Percentiles rank a stretch among this genome's conserved stretches.
Conservation (phyloP, 2,797 vertebrate species). For the Gallinago stenura region DNA sequence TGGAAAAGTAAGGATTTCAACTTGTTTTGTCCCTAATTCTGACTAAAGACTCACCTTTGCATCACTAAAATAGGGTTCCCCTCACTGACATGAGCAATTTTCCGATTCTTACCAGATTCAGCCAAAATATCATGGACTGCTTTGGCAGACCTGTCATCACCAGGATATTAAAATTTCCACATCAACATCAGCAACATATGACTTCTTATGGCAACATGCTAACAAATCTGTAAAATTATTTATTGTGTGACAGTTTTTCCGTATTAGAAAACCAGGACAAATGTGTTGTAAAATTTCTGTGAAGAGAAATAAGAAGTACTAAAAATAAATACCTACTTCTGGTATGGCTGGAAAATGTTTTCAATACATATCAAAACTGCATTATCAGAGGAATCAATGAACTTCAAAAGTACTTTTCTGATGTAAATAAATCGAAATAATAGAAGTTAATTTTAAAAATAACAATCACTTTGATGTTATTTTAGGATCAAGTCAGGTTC, state of each 20-base stretch:
- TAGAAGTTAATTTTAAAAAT: not conserved
- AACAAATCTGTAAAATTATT: not conserved
- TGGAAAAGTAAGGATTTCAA: not conserved
- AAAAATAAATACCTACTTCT: constrained; percentile 20
- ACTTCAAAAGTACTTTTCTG: not conserved
- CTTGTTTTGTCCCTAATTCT: not conserved
- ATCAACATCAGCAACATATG: not conserved
- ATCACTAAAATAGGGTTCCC: not conserved
- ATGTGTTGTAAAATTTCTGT: not conserved
- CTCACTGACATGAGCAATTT: not conserved
- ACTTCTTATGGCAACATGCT: not conserved
- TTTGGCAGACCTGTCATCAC: not conserved
- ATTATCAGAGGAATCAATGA: not conserved
- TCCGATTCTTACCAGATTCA: not conserved
- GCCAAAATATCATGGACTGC: not conserved
- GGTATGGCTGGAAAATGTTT: not conserved
- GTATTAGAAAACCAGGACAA: not conserved
- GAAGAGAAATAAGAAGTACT: not conserved
- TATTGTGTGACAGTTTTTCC: not conserved
- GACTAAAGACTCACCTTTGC: not conserved
- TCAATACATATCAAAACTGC: not conserved
- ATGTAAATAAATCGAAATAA: not conserved
- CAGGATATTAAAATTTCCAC: not conserved
- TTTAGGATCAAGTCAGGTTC: not conserved
- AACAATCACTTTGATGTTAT: not conserved